phyloP scores from a whole-genome alignment of 2,113 vertebrate genomes.

The Hemicordylus capensis region DNA sequence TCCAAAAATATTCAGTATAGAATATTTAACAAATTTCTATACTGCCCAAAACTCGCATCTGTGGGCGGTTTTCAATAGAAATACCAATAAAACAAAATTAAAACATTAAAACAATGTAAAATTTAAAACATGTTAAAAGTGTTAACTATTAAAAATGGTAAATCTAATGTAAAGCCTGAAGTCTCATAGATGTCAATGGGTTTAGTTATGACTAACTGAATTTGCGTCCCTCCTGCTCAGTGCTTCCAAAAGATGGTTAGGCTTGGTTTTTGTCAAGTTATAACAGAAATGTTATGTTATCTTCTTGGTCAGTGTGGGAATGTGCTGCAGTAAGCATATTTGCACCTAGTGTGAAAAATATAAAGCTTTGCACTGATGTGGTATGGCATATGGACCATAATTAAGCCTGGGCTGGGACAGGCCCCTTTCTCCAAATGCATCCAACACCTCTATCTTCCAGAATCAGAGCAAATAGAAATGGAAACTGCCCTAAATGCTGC shows the following conservation, averaged over 20 bases:
- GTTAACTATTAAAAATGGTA: too few species aligned
- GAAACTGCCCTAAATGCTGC: slow-evolving; percentile 13
- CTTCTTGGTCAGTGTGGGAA: background rate
- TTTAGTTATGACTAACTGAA: too few species aligned
- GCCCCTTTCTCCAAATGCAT: background rate
- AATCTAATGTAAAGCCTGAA: too few species aligned
- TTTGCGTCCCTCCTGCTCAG: too few species aligned
- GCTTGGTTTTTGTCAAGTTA: background rate
- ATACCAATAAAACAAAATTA: too few species aligned
- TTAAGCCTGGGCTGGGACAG: background rate
- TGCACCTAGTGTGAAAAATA: background rate
- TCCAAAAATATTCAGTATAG: too few species aligned
- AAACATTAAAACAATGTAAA: too few species aligned
- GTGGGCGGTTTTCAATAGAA: too few species aligned
- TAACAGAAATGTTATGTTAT: background rate
- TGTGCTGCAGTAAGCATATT: background rate
- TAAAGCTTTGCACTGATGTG: background rate
- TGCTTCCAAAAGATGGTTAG: background rate
- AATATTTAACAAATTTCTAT: too few species aligned
- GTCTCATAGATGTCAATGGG: too few species aligned
- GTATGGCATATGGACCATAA: background rate
- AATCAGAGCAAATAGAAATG: slow-evolving; percentile 13
- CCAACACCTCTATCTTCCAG: background rate
- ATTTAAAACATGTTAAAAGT: background rate
- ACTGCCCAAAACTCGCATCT: too few species aligned